phyloP scores from a whole-genome alignment of 2,113 vertebrate species.

The Sterna hirundo region DNA sequence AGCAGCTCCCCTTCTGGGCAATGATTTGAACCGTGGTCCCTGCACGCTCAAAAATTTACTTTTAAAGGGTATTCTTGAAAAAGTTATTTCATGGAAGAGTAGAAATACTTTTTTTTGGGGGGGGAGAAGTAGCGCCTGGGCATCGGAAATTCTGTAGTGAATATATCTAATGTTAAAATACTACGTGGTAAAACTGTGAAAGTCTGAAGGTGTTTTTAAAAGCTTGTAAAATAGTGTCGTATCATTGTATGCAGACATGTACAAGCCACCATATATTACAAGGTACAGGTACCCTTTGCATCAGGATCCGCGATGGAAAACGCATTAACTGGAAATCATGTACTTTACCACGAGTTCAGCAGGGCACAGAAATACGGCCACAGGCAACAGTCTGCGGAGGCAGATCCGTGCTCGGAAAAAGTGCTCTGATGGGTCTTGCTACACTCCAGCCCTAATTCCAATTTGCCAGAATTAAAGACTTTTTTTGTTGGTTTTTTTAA shows the following conservation, averaged over 20 bases:
- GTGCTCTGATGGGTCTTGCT: not conserved
- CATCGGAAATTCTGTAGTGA: not conserved
- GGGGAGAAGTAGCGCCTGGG: not conserved
- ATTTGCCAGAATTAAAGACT: not conserved
- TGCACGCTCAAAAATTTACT: not conserved
- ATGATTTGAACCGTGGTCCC: accelerated
- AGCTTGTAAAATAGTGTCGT: not conserved
- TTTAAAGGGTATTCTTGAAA: not conserved
- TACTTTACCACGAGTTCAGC: accelerated
- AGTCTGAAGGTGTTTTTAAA: not conserved
- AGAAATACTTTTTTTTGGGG: not conserved
- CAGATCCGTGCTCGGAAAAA: not conserved
- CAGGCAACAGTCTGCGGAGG: not conserved
- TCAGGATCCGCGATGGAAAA: not conserved
- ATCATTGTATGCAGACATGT: not conserved
- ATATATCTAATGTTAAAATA: not conserved
- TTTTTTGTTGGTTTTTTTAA: not conserved
- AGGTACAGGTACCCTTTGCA: not conserved
- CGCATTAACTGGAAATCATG: not conserved
- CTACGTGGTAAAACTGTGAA: accelerated
- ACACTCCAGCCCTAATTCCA: not conserved
- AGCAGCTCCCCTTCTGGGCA: not conserved
- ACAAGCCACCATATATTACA: too few species aligned
- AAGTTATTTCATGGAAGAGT: not conserved
- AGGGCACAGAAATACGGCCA: not conserved